Evolutionary conservation across 2,113 vertebrate species (phyloP), one percentile per base, ranked within the genome.

Genomic region (Onychostruthus taczanowskii): DNA sequence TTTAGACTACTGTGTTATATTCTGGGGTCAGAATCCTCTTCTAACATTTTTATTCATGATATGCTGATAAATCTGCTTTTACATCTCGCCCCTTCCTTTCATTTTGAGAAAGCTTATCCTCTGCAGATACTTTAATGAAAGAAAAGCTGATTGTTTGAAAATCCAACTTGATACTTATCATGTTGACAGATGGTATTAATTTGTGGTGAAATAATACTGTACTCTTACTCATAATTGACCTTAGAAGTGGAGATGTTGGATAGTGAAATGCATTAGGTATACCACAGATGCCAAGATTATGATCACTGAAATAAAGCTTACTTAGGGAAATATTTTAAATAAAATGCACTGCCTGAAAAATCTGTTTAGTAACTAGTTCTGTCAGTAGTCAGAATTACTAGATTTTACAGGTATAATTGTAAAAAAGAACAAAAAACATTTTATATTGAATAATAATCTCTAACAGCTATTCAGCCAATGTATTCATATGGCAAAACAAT

Each of bases 141-240:
- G 23, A 95, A 92, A 89, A 75, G 43, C 24, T 58, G 62, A 81
- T 58, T 86, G 20, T 61, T 94, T 93, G 49, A 90, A 67, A 93
- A 69, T 10, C 9, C 55, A 70, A 33, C n/a, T 62, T 89, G 68
- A 77, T 69, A 67, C n/a, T 89, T 88, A 31, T n/a, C 43, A 39
- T 35, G 67, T 72, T 95, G 84, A 89, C 69, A 94, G 66, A 84
- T 70, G 30, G 47, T 79, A 82, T 87, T 94, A 94, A 94, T 96
- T 90, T 84, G 69, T 74, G 75, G 53, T 87, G 47, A 59, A 80
- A 66, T 56, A 87, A 76, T 69, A 37, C 30, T 67, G 30, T 37
- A 66, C 21, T 59, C 19, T 84, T 94, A 49, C n/a, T 84, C 81
- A 59, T 90, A 89, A 84, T 78, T 74, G 33, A 84, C 43, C 53